Conservation (phyloP, 2,113 vertebrate species). For the Pavo muticus region DNA sequence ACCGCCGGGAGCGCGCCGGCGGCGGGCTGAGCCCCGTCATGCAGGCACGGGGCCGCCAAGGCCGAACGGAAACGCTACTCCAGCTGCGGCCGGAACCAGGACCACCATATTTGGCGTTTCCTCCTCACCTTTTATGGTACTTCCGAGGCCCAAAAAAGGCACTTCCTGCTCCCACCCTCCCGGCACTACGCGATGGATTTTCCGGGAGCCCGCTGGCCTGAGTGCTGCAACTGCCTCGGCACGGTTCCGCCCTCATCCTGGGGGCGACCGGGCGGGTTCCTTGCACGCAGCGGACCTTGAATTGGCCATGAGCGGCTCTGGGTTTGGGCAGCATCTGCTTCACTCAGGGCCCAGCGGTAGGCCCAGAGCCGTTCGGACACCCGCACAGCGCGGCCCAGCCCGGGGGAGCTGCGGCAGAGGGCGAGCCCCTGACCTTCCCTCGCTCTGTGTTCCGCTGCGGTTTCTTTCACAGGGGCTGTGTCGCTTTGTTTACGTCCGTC, state of each 20-base stretch:
- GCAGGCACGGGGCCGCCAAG: neutral
- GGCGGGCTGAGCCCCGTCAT: neutral
- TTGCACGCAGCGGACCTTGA: no score
- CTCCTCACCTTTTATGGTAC: neutral
- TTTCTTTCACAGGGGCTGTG: fast-evolving
- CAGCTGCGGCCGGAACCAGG: neutral
- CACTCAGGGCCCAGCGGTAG: neutral
- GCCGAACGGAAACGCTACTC: neutral
- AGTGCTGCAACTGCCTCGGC: neutral
- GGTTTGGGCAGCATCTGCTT: no score
- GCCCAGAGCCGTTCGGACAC: no score
- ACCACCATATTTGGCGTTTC: conserved; percentile 5
- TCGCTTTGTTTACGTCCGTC: fast-evolving
- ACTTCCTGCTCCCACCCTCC: neutral
- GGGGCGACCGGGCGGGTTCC: neutral
- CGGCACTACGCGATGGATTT: neutral
- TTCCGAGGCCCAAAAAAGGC: conserved; percentile 34
- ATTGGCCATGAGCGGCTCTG: no score
- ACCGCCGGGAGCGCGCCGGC: neutral
- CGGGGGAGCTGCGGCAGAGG: neutral
- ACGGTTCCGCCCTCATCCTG: no score
- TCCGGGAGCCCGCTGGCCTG: neutral
- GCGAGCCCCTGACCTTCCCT: neutral
- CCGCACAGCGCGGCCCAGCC: neutral
- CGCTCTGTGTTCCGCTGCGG: neutral